Base-by-base conservation (phyloP, 2,113 vertebrate genomes). In the Triplophysa siluroides region DNA sequence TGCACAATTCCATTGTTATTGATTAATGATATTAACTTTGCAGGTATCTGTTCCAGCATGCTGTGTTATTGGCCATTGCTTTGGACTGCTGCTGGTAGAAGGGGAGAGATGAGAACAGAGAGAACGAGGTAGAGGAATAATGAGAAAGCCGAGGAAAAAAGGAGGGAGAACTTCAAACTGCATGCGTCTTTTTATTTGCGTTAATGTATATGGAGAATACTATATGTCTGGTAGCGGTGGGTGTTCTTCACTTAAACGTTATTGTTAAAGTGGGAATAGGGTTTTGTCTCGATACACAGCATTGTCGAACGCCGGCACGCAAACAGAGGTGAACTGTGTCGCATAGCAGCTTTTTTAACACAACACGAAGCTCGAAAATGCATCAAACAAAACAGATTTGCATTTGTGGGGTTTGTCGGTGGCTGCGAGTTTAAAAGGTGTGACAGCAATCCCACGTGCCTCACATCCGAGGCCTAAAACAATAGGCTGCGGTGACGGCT, bases 11-110 rank as follows among this genome's bases (percentile, higher is more conserved):
- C 94, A 95, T 94, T 96, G 91, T 92, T 94, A 98, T 97, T 98
- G 96, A 98, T 99, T 98, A 98, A 98, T 97, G 96, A 97, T 97
- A 98, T 98, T 97, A 96, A 96, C 97, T 96, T 97, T 95, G 96
- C 95, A 94, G 95, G 95, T 96, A 95, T 92, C 84, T 87, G 88
- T 90, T 92, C 91, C 90, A 87, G 77, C 91, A 7, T 89, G 92
- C 92, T 93, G 93, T 79, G 91, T 92, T 93, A 92, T 92, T 92
- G 91, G 92, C 91, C 90, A 92, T 94, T 84, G 87, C 90, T 86
- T 79, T 90, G 83, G 86, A 88, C 88, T 85, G 88, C 91, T 83
- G 81, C 90, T 88, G 87, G 86, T 90, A 86, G 88, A 79, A 61
- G 78, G 79, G 73, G 76, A 83, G 54, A 80, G 81, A 84, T 87